Evolutionary conservation across 2,888 invertebrate genomes (phyloP).

Genomic region (Lepas anatifera): DNA sequence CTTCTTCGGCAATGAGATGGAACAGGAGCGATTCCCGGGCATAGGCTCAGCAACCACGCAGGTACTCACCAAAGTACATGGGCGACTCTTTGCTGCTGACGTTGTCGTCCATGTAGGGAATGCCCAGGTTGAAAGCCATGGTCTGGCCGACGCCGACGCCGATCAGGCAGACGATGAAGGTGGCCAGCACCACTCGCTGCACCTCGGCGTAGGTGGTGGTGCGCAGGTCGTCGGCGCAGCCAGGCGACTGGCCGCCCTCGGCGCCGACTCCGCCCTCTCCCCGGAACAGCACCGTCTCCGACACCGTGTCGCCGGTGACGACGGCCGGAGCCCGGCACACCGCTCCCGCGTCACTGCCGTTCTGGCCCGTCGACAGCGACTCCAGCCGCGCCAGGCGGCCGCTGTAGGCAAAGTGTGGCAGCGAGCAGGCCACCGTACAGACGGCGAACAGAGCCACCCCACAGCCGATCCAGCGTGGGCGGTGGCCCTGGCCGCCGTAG

Average conservation of each 20-base stretch:
- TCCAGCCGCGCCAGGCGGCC: slow-evolving; percentile 39
- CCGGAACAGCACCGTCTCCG: neutral
- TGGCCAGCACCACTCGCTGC: slow-evolving; percentile 53
- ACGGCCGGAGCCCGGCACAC: neutral
- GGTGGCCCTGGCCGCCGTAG: slow-evolving; percentile 79
- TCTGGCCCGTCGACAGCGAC: neutral
- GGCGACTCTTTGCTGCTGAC: slow-evolving; percentile 84
- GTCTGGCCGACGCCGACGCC: slow-evolving; percentile 88
- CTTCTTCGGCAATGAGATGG: too few relatives aligned
- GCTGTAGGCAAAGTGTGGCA: slow-evolving; percentile 79
- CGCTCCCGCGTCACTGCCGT: neutral
- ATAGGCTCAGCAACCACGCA: too few relatives aligned
- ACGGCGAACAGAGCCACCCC: slow-evolving; percentile 80
- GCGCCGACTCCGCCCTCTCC: neutral
- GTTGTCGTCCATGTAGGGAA: slow-evolving; percentile 88
- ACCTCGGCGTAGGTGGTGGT: slow-evolving; percentile 20
- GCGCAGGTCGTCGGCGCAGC: slow-evolving; percentile 16
- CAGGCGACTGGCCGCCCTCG: neutral
- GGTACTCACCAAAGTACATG: slow-evolving; percentile 78
- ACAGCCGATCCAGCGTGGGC: slow-evolving; percentile 86
- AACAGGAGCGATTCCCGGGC: too few relatives aligned
- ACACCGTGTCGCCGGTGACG: neutral
- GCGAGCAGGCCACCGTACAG: slow-evolving; percentile 70
- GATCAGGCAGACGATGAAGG: slow-evolving; percentile 74
- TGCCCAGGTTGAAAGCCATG: slow-evolving; percentile 80